Base-by-base conservation (phyloP, 2,113 vertebrate genomes). In the Suncus etruscus region DNA sequence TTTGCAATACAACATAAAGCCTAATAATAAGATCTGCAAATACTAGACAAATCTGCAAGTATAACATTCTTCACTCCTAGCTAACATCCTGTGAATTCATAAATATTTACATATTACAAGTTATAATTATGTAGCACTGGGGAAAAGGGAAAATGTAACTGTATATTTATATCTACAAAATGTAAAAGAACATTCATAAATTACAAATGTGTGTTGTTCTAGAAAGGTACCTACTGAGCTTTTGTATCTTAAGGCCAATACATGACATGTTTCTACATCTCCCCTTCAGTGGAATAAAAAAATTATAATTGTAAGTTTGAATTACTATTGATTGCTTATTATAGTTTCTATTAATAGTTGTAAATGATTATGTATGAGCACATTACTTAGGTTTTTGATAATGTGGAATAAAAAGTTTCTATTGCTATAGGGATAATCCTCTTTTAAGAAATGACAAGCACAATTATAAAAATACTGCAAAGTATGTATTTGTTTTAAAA, bases 71-170 rank as follows among this genome's bases (percentile, higher is more conserved):
- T 97, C 96, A 97, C 95, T 98, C 95, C 96, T 95, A 97, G 96
- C 0, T 70, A 98, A 98, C 97, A 98, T 98, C 97, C 97, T 98
- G 97, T 97, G 97, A 98, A 98, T 98, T 98, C 97, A 98, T 97
- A 98, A 98, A 98, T 98, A 98, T 98, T 98, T 98, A 98, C 97
- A 97, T 97, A 97, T 98, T 98, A 96, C 96, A 98, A 98, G 97
- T 97, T 98, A 97, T 98, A 98, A 98, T 98, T 98, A 98, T 97
- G 97, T 97, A 97, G 97, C 97, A 97, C 94, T 97, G 88, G 90
- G 96, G 91, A 95, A 96, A 95, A 79, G 58, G 15, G 69, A 94
- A 95, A 95, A 94, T 90, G 85, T 87, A 96, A 92, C 93, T 97
- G 83, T 97, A 94, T 91, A 98, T 96, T 97, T 97, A 95, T 96